Evolutionary conservation across 1,140 invertebrate species (phyloP).

Genomic region (Leguminivora glycinivorella): DNA sequence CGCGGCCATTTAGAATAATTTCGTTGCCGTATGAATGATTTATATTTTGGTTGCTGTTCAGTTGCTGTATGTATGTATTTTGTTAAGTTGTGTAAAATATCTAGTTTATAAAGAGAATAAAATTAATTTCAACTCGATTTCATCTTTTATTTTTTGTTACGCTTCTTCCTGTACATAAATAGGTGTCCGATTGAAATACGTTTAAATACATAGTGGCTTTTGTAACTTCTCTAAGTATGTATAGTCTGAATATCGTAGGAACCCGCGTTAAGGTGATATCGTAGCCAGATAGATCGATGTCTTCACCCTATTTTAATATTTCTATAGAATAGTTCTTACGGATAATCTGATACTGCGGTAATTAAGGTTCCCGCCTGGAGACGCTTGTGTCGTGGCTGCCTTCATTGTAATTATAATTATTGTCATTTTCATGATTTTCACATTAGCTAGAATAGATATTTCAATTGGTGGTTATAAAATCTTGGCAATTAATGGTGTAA

Average conservation of each 20-base stretch:
- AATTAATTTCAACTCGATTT: constrained; percentile 60
- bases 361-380: not conserved
- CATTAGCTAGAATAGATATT: not conserved
- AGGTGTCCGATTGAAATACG: constrained; percentile 40
- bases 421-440: not conserved
- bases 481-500: not conserved
- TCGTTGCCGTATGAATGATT: constrained; percentile 61
- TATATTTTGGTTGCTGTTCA: constrained; percentile 72
- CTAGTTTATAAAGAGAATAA: constrained; percentile 76
- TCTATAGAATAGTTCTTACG: constrained; percentile 54
- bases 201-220: constrained; percentile 46
- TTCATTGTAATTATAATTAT: constrained; percentile 5
- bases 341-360: constrained; percentile 30
- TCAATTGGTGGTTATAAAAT: not conserved
- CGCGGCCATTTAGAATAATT: constrained; percentile 35
- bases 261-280: constrained; percentile 54
- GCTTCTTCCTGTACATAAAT: constrained; percentile 56
- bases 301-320: constrained; percentile 73
- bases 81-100: constrained; percentile 78
- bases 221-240: constrained; percentile 53
- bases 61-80: constrained; percentile 76
- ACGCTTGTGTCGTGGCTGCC: constrained; percentile 6
- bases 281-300: constrained; percentile 69
- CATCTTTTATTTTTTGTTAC: constrained; percentile 68
- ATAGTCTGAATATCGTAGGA: constrained; percentile 53